Evolutionary conservation across 2,888 invertebrate genomes (phyloP).

Genomic region (Autographa pulchrina): DNA sequence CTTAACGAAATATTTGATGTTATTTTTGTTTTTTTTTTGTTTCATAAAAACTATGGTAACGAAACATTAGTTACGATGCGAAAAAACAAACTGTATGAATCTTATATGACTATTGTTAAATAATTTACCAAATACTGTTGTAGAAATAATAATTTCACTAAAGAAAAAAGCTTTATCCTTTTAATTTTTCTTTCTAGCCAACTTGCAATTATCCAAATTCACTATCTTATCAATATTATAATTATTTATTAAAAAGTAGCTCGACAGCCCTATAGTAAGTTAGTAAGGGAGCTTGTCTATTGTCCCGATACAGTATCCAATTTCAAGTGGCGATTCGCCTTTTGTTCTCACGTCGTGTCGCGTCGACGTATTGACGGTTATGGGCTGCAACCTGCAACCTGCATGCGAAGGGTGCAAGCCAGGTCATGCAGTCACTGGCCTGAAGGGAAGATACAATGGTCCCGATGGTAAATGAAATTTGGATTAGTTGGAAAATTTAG

Average conservation of each 20-base stretch:
- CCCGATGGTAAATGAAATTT: neutral
- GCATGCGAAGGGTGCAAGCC: conserved; percentile 37
- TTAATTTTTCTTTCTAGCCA: too few relatives aligned
- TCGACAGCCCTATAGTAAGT: conserved; percentile 54
- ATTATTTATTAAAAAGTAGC: neutral
- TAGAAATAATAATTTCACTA: too few relatives aligned
- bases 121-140: too few relatives aligned
- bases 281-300: conserved; percentile 54
- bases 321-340: conserved; percentile 59
- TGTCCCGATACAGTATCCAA: conserved; percentile 58
- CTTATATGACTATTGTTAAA: too few relatives aligned
- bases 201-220: neutral
- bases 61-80: too few relatives aligned
- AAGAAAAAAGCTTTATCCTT: too few relatives aligned
- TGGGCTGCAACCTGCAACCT: conserved; percentile 19
- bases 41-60: too few relatives aligned
- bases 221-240: neutral
- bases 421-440: neutral
- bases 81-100: too few relatives aligned
- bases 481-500: too few relatives aligned
- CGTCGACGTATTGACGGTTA: conserved; percentile 43
- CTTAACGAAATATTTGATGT: too few relatives aligned
- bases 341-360: conserved; percentile 51
- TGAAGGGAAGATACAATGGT: neutral
- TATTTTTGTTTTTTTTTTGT: too few relatives aligned